A percentile compares a stretch with the other conserved stretches of the same genome.
These are phyloP conservation scores for Numenius phaeopus DNA, from an alignment of 2,797 vertebrate genomes.

Conservation along the genomic window DNA sequence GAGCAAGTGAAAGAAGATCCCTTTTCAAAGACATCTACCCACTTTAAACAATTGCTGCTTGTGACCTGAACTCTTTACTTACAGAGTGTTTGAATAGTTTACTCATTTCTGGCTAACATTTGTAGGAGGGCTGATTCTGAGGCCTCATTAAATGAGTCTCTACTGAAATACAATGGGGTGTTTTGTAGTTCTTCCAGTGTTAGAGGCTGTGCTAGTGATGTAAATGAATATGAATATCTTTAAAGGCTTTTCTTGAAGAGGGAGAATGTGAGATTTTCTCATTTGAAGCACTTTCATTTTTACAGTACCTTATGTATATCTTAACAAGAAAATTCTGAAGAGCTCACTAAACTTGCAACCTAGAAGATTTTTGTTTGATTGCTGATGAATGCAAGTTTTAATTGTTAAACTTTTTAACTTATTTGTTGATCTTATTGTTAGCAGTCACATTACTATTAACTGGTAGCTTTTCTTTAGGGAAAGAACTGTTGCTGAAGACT, in stretches of 20 bases:
- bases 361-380: neutral
- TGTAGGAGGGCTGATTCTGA: neutral
- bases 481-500: neutral
- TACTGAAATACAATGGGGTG: neutral
- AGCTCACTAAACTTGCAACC: neutral
- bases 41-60: constrained; percentile 36
- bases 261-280: constrained; percentile 2
- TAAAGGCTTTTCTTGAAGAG: constrained; percentile 3
- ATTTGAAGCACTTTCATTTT: neutral
- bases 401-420: neutral
- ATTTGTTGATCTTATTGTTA: neutral
- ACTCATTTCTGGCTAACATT: constrained; percentile 32
- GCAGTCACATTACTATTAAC: neutral
- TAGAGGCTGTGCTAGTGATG: neutral
- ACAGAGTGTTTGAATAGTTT: constrained; percentile 11
- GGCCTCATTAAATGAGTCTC: constrained; percentile 24
- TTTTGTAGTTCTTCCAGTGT: constrained; percentile 17
- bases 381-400: neutral
- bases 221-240: neutral
- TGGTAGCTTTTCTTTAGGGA: neutral
- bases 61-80: constrained; percentile 42
- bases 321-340: neutral
- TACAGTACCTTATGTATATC: neutral
- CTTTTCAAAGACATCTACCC: neutral
- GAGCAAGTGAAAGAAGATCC: neutral